phyloP scores from a whole-genome alignment of 53 echinoderm and acorn worm species.

The Apostichopus leukothele region DNA sequence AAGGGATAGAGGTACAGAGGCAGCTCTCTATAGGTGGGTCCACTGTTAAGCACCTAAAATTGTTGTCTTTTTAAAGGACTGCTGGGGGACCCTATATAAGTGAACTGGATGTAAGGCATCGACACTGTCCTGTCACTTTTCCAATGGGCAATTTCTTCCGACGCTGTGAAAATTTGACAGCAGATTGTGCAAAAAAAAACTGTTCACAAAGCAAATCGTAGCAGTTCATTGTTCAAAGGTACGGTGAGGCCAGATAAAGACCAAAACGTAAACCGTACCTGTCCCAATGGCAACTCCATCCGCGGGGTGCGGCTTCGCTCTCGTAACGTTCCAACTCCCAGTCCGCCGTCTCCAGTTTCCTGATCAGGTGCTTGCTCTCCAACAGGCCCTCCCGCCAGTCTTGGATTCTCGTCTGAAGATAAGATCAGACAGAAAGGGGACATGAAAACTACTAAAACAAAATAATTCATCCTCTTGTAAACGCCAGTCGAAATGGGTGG shows the following conservation, averaged over 20 bases:
- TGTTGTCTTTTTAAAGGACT: no score
- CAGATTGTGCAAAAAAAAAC: no score
- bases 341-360: slow-evolving; percentile 75
- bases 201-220: no score
- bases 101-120: no score
- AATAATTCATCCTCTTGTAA: background rate
- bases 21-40: no score
- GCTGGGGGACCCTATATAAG: no score
- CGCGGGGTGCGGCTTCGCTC: slow-evolving; percentile 74
- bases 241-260: slow-evolving; percentile 8
- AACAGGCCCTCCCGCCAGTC: slow-evolving; percentile 89
- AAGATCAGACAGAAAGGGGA: background rate
- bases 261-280: slow-evolving; percentile 77
- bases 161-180: no score
- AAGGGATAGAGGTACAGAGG: no score
- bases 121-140: no score
- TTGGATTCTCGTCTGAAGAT: slow-evolving; percentile 70
- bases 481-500: background rate
- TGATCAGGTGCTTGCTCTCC: slow-evolving; percentile 76
- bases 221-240: slow-evolving; percentile 2
- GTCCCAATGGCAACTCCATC: slow-evolving; percentile 97
- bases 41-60: no score
- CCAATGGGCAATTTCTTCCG: no score
- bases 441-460: background rate
- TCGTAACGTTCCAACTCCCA: slow-evolving; percentile 92